Conservation (phyloP, 2,797 vertebrate species). For the Fratercula arctica region DNA sequence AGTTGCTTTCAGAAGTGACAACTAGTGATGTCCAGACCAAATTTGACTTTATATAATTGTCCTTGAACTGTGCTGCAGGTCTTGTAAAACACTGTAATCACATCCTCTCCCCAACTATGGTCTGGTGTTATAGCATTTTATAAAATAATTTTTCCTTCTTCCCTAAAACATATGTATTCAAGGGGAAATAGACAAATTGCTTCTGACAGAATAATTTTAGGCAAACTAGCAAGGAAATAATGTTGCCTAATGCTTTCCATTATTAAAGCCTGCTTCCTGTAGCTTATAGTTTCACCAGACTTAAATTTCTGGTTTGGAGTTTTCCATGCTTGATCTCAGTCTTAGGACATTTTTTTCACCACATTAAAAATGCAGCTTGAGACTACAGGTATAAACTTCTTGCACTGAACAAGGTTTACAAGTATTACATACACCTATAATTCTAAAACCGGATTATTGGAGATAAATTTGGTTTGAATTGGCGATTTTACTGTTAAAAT, state of each 20-base stretch:
- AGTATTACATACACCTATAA: neutral
- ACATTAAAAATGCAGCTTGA: neutral
- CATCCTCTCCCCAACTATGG: neutral
- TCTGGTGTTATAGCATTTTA: neutral
- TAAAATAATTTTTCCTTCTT: conserved; percentile 19
- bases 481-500: neutral
- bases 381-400: neutral
- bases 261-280: conserved; percentile 16
- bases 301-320: neutral
- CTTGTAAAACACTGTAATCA: neutral
- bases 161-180: neutral
- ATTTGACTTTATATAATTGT: neutral
- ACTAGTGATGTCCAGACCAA: neutral
- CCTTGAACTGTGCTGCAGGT: neutral
- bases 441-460: neutral
- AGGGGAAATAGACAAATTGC: neutral
- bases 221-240: conserved; percentile 1
- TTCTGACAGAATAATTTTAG: conserved; percentile 25
- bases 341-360: neutral
- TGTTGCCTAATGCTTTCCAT: conserved; percentile 12
- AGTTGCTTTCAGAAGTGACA: neutral
- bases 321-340: neutral
- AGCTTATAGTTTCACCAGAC: conserved; percentile 18
- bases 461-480: neutral
- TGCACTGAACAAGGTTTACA: neutral